Base-by-base conservation (phyloP, 2,888 invertebrate genomes). In the Conops quadrifasciatus region DNA sequence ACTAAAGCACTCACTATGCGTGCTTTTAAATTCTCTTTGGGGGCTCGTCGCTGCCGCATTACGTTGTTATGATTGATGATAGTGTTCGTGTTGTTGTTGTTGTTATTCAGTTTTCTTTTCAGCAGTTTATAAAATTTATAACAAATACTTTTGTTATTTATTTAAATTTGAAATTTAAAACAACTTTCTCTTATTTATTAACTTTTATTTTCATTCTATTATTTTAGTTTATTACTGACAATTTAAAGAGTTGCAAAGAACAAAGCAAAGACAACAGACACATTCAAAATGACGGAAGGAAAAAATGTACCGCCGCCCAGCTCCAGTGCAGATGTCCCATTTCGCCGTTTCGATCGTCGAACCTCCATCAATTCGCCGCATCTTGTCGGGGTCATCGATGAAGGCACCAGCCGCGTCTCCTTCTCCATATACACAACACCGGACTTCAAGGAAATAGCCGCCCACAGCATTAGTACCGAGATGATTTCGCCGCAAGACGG, bases 341-440 rank as follows among this genome's bases (percentile, higher is more conserved):
- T 82, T 65, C 78, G 82, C 1, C 78, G 79, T 63, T 78, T 80
- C 66, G 82, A 81, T 70, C 75, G 75, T 70, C 79, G 82, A 81
- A 78, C 72, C 45, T 81, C 83, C 0, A 72, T 80, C 0, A 79
- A 77, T 36, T 71, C 76, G 11, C 72, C 79, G 62, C 81, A 82
- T 24, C 87, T 97, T 49, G 89, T 98, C 66, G 97, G 95, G 21
- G 97, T 96, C 45, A 93, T 98, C 72, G 97, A 98, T 83, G 96
- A 97, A 83, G 97, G 98, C 74, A 97, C 98, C n/a, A 93, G 94
- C 79, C 94, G 94, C 59, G 91, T 94, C 63, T 88, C 94, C 79
- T 95, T 97, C 88, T 90, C 94, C 11, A 78, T 94, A 75, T 94
- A 91, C 84, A 90, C 90, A 80, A 92, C 92, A 21, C 92, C 92